A percentile compares a stretch with the other conserved stretches of the same genome.
Conservation (phyloP, 2,113 vertebrate genomes). For the Arizona elegans region DNA sequence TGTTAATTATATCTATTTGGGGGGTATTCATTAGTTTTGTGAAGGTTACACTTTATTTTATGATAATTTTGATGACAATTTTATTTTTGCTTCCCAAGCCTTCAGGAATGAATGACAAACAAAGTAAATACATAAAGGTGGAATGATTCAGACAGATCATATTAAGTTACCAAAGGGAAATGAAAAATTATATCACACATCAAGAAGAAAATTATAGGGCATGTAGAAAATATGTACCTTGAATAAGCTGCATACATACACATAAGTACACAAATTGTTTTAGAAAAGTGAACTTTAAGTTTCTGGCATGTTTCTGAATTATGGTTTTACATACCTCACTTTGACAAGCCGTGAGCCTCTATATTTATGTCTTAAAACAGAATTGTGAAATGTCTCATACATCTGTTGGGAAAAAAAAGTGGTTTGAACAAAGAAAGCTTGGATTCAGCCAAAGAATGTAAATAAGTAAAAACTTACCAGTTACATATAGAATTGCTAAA, state of each 20-base stretch:
- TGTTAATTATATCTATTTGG: neutral
- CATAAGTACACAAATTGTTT: neutral
- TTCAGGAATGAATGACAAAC: neutral
- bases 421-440: slow-evolving; percentile 24
- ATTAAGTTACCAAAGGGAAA: neutral
- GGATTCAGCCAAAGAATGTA: neutral
- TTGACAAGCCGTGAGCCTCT: slow-evolving; percentile 70
- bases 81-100: neutral
- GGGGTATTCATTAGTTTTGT: neutral
- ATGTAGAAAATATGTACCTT: neutral
- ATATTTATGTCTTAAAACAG: slow-evolving; percentile 71
- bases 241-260: neutral
- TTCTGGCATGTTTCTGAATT: neutral
- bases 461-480: neutral
- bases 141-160: neutral
- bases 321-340: slow-evolving; percentile 71
- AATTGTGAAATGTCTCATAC: slow-evolving; percentile 74
- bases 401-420: slow-evolving; percentile 70
- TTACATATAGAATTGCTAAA: neutral
- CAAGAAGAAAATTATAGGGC: too few species aligned
- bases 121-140: neutral
- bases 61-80: neutral
- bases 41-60: neutral
- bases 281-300: neutral
- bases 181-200: neutral